Conservation (phyloP, 2,797 vertebrate species). For the Pseudomugil tenellus region DNA sequence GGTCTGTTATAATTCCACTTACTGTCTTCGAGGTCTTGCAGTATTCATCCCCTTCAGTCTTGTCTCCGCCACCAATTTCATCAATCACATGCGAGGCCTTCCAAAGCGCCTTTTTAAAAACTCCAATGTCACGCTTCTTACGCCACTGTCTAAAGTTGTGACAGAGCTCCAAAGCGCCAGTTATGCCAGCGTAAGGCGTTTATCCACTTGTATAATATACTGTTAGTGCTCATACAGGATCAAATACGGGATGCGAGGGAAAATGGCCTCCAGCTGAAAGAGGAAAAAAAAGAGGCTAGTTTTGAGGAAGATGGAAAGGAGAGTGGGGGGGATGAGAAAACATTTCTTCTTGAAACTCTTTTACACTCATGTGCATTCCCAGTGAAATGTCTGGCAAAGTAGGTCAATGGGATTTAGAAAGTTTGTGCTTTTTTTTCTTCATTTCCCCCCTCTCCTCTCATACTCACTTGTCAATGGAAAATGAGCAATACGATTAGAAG, state of each 20-base stretch:
- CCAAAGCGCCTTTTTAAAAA: slow-evolving; percentile 65
- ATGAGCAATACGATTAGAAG: slow-evolving; percentile 78
- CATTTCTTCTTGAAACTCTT: slow-evolving; percentile 74
- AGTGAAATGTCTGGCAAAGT: slow-evolving; percentile 81
- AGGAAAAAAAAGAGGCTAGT: slow-evolving; percentile 13
- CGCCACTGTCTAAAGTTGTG: slow-evolving; percentile 69
- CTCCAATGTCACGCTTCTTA: slow-evolving; percentile 77
- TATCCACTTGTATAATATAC: slow-evolving; percentile 75
- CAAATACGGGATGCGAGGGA: slow-evolving; percentile 64
- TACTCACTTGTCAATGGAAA: slow-evolving; percentile 76
- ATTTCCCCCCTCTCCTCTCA: slow-evolving; percentile 20
- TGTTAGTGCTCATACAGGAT: slow-evolving; percentile 63
- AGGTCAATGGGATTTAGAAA: slow-evolving; percentile 84
- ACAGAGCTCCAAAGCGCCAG: slow-evolving; percentile 59
- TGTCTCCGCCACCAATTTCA: slow-evolving; percentile 57
- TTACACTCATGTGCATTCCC: slow-evolving; percentile 81
- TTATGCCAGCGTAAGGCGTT: slow-evolving; percentile 68
- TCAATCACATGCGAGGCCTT: slow-evolving; percentile 70
- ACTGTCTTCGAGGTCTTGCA: slow-evolving; percentile 69
- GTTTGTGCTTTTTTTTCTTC: slow-evolving; percentile 66
- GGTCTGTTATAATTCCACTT: slow-evolving; percentile 71
- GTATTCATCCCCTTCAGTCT: slow-evolving; percentile 57
- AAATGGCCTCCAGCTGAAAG: slow-evolving; percentile 76
- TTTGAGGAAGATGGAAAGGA: slow-evolving; percentile 36
- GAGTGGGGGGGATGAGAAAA: slow-evolving; percentile 51